These are phyloP conservation scores for Biston betularia DNA, from an alignment of 2,888 invertebrate species.

Conservation along the genomic window DNA sequence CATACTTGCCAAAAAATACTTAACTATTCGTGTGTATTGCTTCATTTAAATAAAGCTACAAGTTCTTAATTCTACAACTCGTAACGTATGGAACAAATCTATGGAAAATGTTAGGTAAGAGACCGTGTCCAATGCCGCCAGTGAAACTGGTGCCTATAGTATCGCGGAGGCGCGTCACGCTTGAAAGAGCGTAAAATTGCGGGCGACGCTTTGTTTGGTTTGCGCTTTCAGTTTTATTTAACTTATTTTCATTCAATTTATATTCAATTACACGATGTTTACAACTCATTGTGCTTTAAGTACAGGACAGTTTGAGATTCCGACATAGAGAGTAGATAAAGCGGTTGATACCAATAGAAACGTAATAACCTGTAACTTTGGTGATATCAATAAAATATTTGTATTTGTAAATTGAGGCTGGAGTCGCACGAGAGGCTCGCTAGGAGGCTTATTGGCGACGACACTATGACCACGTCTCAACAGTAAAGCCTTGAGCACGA, in stretches of 20 bases:
- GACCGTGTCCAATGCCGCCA: slow-evolving; percentile 71
- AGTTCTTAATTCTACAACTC: background rate
- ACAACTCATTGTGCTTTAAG: background rate
- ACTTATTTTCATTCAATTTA: slow-evolving; percentile 15
- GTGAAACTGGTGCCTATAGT: slow-evolving; percentile 62
- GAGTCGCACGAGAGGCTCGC: no score
- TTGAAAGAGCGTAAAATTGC: slow-evolving; percentile 77
- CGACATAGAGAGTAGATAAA: no score
- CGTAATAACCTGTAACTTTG: no score
- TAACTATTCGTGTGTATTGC: background rate
- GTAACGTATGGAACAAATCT: slow-evolving; percentile 31
- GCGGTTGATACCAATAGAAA: no score
- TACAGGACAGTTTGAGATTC: background rate
- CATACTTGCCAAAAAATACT: background rate
- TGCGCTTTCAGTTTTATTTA: slow-evolving; percentile 63
- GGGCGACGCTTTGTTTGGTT: slow-evolving; percentile 70
- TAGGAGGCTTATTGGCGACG: no score
- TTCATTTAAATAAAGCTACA: slow-evolving; percentile 16
- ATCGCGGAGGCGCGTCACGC: slow-evolving; percentile 59
- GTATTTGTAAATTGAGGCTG: no score
- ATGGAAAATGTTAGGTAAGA: slow-evolving; percentile 74
- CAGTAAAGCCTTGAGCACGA: no score
- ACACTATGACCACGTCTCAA: no score
- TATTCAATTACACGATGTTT: slow-evolving; percentile 2
- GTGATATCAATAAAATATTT: no score